Base-by-base conservation (phyloP, 2,113 vertebrate genomes). In the Pardalotus punctatus region DNA sequence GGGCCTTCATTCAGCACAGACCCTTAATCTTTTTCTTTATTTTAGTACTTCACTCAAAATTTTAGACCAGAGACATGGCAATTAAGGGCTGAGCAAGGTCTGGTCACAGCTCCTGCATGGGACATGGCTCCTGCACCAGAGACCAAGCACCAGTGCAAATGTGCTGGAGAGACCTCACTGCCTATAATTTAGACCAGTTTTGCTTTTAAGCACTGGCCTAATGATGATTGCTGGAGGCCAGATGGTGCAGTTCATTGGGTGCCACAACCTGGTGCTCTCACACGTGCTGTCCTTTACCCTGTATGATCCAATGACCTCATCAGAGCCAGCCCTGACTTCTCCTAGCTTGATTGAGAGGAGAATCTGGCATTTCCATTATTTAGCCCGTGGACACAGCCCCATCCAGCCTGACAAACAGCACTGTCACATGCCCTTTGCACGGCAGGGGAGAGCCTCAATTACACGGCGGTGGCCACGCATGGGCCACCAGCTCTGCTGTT, bases 401-500 rank as follows among this genome's bases (percentile, higher is more conserved):
- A 42, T 82, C 12, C 88, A 95, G 47, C 51, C 86, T 90, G 64
- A 79, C 93, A 87, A 86, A 28, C 51, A 94, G 60, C 86, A 50
- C 79, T 48, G 72, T 78, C 91, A 91, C 74, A 56, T 79, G 89
- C 42, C 61, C 91, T 88, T 15, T 23, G 42, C 12, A 3, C 0
- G 1, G 72, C 73, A 70, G 64, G 70, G 64, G 51, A 94, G 35
- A 91, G 86, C 89, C 73, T 81, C 91, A 95, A 94, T 96, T 88
- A 97, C 73, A 78, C 2, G 0, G 83, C 1, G 6, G 77, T 81
- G 54, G 93, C 91, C 12, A 1, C 2, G 51, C 80, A 58, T 7
- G 73, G 93, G 89, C 94, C 88, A 86, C 86, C 88, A 79, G 58
- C 53, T 67, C 90, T 1, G 6, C 81, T 96, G 97, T 97, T 97